These are phyloP conservation scores for Dendrolimus punctatus DNA, from an alignment of 1,140 invertebrate species.

Conservation along the genomic window DNA sequence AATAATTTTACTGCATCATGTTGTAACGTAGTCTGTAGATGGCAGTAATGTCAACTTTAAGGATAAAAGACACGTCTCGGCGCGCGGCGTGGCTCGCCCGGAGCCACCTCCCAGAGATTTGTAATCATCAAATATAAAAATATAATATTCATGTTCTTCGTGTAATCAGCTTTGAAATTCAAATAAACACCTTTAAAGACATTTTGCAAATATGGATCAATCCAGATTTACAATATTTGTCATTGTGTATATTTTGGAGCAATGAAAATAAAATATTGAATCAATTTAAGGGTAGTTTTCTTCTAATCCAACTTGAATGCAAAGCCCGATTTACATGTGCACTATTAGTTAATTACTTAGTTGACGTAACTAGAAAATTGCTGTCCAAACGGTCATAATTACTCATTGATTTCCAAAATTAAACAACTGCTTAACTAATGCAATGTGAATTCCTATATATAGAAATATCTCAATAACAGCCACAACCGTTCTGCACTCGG, in stretches of 20 bases:
- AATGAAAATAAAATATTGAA: conserved; percentile 70
- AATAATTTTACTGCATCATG: conserved; percentile 54
- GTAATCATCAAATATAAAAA: conserved; percentile 29
- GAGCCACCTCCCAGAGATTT: conserved; percentile 30
- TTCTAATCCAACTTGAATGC: conserved; percentile 13
- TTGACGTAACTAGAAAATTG: too few relatives aligned
- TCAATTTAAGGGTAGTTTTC: conserved; percentile 38
- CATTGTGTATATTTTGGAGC: conserved; percentile 70
- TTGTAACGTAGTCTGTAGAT: conserved; percentile 31
- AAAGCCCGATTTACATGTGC: too few relatives aligned
- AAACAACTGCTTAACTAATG: not conserved
- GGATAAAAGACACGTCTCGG: conserved; percentile 31
- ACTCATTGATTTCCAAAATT: not conserved
- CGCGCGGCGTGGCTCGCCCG: conserved; percentile 6
- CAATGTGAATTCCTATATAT: too few relatives aligned
- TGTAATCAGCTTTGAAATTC: conserved; percentile 63
- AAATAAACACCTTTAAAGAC: conserved; percentile 60
- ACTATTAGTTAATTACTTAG: too few relatives aligned
- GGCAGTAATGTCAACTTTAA: conserved; percentile 14
- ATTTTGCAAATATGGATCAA: conserved; percentile 56
- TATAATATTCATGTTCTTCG: conserved; percentile 58
- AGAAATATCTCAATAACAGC: too few relatives aligned
- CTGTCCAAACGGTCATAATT: too few relatives aligned
- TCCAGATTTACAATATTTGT: conserved; percentile 63
- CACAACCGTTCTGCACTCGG: too few relatives aligned